Evolutionary conservation across 2,797 vertebrate species (phyloP).

Genomic region (Hypotaenidia philippensis): DNA sequence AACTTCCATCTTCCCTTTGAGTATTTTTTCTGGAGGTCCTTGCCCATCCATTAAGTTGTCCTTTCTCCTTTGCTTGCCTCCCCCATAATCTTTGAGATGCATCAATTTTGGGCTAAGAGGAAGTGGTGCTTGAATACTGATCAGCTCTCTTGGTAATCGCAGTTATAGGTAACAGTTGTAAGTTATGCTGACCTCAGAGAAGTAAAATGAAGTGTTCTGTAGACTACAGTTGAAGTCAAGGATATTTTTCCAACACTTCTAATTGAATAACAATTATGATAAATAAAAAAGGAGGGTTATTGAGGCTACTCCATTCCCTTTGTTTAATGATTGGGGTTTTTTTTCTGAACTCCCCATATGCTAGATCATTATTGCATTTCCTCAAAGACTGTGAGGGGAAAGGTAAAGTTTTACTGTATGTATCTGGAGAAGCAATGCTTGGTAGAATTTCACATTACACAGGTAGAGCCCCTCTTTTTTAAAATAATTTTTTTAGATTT

Average conservation of each 20-base stretch:
- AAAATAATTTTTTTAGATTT: background rate
- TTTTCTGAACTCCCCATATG: background rate
- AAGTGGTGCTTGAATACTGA: too few relatives aligned
- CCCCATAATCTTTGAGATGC: too few relatives aligned
- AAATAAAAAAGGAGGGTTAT: background rate
- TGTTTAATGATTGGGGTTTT: background rate
- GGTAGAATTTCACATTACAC: background rate
- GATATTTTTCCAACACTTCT: background rate
- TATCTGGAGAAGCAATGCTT: background rate
- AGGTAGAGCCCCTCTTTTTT: background rate
- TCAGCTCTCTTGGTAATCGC: too few relatives aligned
- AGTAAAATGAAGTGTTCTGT: background rate
- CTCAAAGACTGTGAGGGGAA: background rate
- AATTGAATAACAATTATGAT: background rate
- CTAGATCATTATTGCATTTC: background rate
- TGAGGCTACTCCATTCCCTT: background rate
- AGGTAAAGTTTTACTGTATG: background rate
- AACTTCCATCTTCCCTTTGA: too few relatives aligned
- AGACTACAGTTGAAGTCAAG: background rate
- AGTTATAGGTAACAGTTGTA: background rate
- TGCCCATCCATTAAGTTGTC: too few relatives aligned
- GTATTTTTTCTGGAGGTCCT: too few relatives aligned
- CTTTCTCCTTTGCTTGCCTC: too few relatives aligned
- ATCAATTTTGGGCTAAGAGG: too few relatives aligned
- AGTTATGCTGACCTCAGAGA: background rate